These are phyloP conservation scores for Psilopogon haemacephalus DNA, from an alignment of 2,113 vertebrate species.

Conservation along the genomic window DNA sequence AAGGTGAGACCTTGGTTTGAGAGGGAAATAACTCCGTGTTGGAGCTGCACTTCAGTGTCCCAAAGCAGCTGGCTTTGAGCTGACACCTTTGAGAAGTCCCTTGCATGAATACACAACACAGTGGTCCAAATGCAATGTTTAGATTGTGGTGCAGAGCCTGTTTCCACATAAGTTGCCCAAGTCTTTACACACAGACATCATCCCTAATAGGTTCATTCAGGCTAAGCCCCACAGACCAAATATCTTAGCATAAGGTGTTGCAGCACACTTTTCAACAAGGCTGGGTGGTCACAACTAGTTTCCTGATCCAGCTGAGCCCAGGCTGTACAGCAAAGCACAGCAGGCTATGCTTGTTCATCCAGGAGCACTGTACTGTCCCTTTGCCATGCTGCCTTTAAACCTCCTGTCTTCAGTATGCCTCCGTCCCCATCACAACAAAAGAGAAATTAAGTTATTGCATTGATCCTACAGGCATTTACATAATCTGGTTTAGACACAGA, in stretches of 20 bases:
- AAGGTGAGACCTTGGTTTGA: background rate
- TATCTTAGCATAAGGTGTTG: background rate
- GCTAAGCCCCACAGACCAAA: background rate
- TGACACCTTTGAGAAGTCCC: background rate
- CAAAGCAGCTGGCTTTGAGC: background rate
- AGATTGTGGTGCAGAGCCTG: background rate
- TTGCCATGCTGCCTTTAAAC: background rate
- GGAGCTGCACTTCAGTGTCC: background rate
- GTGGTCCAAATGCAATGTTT: background rate
- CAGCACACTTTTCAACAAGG: background rate
- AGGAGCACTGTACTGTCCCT: background rate
- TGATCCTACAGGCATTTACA: background rate
- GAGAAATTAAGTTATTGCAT: background rate
- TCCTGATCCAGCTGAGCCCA: background rate
- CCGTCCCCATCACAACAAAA: background rate
- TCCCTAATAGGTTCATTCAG: background rate
- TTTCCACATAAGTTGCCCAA: background rate
- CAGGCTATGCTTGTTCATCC: background rate
- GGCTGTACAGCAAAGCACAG: background rate
- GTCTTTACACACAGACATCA: accelerated
- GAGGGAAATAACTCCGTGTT: background rate
- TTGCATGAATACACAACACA: background rate
- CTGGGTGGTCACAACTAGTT: background rate
- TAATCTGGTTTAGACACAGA: conserved; percentile 23
- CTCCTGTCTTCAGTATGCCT: background rate